Base-by-base conservation (phyloP, 2,797 vertebrate species). In the Alca torda region DNA sequence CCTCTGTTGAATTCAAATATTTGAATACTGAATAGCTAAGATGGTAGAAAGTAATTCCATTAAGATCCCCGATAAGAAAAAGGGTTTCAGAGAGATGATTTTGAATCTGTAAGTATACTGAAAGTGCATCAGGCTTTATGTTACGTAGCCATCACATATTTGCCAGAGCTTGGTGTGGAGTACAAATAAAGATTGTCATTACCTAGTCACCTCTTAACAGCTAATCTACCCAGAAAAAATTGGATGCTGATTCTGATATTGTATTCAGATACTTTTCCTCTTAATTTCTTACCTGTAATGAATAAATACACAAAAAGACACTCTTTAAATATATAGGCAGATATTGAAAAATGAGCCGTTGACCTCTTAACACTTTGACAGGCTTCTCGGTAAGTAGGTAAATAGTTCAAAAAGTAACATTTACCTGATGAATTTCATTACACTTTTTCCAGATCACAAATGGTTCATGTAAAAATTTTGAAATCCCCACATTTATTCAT, bases 1-100 rank as follows among this genome's bases (percentile, higher is more conserved):
- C 23, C 31, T 89, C 59, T 56, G 12, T 46, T 88, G 72, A 93
- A 75, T 84, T 84, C 63, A 92, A 90, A 76, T 93, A 77, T 89
- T 69, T 84, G 86, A 94, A 96, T 86, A 59, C 59, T 39, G 76
- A 94, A 89, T 80, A 96, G 54, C 13, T 64, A 87, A 80, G 85
- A 86, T 48, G 72, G 84, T 89, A 92, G 68, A 84, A 84, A 69
- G 33, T 76, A 80, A 86, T 95, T 90, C 51, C 30, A 76, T 89
- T 69, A 91, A 95, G 63, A 90, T 83, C 11, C 18, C 17, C 75
- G 75, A 90, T 96, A 93, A 83, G 37, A 74, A 90, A 90, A 86
- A 68, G 4, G 14, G 12, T 26, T 92, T 95, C 56, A 46, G 23
- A 28, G 48, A 95, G 73, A 17, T 78, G 21, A 83, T 82, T 95